Base-by-base conservation (phyloP, 2,113 vertebrate genomes). In the Phyllopteryx taeniolatus region DNA sequence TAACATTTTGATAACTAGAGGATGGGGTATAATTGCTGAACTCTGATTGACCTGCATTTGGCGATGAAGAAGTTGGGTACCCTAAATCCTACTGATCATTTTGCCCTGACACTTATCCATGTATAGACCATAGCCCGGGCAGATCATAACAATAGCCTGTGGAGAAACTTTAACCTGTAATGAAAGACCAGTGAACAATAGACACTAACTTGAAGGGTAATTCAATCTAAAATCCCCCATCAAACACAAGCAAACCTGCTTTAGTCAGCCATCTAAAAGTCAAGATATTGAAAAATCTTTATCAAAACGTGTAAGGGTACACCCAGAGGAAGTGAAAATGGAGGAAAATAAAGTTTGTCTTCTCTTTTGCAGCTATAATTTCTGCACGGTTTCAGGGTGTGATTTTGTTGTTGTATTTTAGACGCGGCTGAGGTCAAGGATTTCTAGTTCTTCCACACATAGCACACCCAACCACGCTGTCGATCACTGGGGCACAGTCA, bases 121-220 rank as follows among this genome's bases (percentile, higher is more conserved):
- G 86, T 85, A 91, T 93, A 93, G 89, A 92, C 92, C 92, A 94
- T 87, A 87, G 90, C 94, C 90, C 82, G 76, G 88, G 84, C 88
- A 81, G 86, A 88, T 68, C 85, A 46, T 70, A 90, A 96, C 93
- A 95, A 95, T 92, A 82, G 85, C 81, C 78, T 73, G 87, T 90
- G 91, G 92, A 92, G 95, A 89, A 96, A 97, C 96, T 95, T 95
- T 95, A 95, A 94, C 91, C 93, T 92, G 92, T 92, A 94, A 92
- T 95, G 93, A 94, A 95, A 95, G 93, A 92, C 93, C 93, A 92
- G 91, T 79, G 92, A 95, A 97, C 95, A 96, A 96, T 95, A 92
- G 94, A 88, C 67, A 77, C 72, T 82, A 93, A 91, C 90, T 93
- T 92, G 89, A 94, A 94, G 92, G 94, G 95, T 94, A 97, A 97